Evolutionary conservation across 2,797 vertebrate genomes (phyloP).

Genomic region (Paramormyrops hopkinsi): DNA sequence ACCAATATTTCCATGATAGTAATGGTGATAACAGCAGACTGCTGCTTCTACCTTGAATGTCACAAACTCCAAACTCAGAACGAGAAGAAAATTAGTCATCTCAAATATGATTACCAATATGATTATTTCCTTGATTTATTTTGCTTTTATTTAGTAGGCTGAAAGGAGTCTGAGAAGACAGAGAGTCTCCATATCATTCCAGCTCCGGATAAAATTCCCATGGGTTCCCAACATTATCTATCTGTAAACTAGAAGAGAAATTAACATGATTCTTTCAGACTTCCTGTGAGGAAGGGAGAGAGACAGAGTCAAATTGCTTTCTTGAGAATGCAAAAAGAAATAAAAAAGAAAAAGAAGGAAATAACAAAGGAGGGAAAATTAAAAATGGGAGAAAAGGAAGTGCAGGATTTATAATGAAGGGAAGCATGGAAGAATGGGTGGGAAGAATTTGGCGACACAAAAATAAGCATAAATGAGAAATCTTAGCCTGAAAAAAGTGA

Average conservation of each 20-base stretch:
- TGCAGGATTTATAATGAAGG: background rate
- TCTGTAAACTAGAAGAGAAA: slow-evolving; percentile 26
- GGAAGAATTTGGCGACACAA: slow-evolving; percentile 29
- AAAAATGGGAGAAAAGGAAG: background rate
- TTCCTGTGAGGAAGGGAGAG: slow-evolving; percentile 14
- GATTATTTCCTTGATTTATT: background rate
- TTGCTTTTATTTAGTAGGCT: background rate
- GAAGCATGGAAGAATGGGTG: slow-evolving; percentile 30
- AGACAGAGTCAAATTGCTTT: background rate
- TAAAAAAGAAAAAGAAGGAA: slow-evolving; percentile 20
- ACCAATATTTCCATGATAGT: background rate
- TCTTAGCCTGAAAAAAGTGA: slow-evolving; percentile 11
- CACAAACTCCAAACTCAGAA: background rate
- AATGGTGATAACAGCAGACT: background rate
- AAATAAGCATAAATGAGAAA: background rate
- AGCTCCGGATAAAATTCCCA: slow-evolving; percentile 32
- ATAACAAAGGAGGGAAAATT: background rate
- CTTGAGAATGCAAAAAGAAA: background rate
- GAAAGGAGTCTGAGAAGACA: background rate
- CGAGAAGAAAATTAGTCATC: background rate
- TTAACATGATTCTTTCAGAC: background rate
- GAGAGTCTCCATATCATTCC: background rate
- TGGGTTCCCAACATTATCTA: slow-evolving; percentile 43
- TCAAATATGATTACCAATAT: background rate
- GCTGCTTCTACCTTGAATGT: background rate